A percentile compares a stretch with the other conserved stretches of the same genome.
phyloP scores from a whole-genome alignment of 2,113 vertebrate genomes.

The Aptenodytes patagonicus region DNA sequence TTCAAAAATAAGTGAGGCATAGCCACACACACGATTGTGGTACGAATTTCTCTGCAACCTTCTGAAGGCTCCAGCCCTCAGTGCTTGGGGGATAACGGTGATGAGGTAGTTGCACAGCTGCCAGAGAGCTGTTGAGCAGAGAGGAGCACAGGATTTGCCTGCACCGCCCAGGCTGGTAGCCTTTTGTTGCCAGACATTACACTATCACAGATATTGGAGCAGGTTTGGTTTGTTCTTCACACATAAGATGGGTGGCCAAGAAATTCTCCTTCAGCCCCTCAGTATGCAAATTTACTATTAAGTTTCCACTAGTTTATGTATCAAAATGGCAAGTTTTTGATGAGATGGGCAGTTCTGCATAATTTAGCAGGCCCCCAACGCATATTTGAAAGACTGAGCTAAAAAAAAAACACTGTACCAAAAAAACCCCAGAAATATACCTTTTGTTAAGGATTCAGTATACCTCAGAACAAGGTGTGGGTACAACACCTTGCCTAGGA shows the following conservation, averaged over 20 bases:
- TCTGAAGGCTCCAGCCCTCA: not conserved
- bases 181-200: not conserved
- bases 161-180: not conserved
- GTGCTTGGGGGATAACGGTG: not conserved
- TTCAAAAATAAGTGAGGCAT: not conserved
- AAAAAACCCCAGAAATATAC: rapidly evolving
- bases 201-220: too few relatives aligned
- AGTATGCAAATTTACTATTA: not conserved
- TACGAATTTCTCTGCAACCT: not conserved
- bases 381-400: not conserved
- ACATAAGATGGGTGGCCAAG: rapidly evolving
- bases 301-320: not conserved
- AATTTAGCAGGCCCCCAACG: not conserved
- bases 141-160: not conserved
- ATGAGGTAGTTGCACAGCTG: not conserved
- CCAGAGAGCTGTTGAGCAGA: not conserved
- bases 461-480: not conserved
- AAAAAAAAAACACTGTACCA: not conserved
- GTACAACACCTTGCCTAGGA: not conserved
- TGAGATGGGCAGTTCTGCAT: not conserved
- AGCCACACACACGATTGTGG: rapidly evolving
- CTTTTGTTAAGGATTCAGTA: not conserved
- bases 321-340: not conserved
- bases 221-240: not conserved
- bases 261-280: not conserved